Evolutionary conservation across 2,797 vertebrate genomes (phyloP), one percentile per base, ranked within the genome.

Genomic region (Pipistrellus pipistrellus): DNA sequence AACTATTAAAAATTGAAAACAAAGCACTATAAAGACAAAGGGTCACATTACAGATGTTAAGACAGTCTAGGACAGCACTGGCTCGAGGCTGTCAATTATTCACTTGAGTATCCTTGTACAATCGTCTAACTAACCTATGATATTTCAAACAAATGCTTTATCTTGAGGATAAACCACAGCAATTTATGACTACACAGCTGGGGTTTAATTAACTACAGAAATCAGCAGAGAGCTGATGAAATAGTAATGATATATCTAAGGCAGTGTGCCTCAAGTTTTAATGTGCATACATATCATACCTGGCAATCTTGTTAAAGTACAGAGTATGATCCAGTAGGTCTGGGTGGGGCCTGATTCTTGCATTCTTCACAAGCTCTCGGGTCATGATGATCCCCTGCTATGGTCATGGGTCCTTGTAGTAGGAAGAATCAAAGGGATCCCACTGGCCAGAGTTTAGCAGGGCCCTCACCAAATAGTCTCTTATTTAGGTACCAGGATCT

Each of bases 121-220:
- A 78, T 44, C 88, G 69, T 83, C 66, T 83, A 94, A 89, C 25
- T 94, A 85, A 48, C 80, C 20, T 57, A 18, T 51, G 59, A 25
- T 73, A 84, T 83, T 73, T 75, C 35, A 92, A 84, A 86, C 66
- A 76, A 81, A 81, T 10, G 51, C 85, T 93, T 96, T 88, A 81
- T 94, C 73, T 76, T 92, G 30, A 83, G 18, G 46, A 81, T 62
- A 83, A 96, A 81, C 48, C 32, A 85, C 4, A 64, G 11, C 68
- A 71, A 75, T 71, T 90, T 73, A 90, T 38, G 32, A 88, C 32
- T 64, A 51, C n/a, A 81, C 18, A 59, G 32, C 38, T 83, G 71
- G 6, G 3, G 35, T 77, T 87, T 44, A 66, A 68, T 55, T 78
- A 85, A 81, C 46, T 69, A n/a, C 1, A 91, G 18, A 89, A 87